A percentile compares a stretch with the other conserved stretches of the same genome.
Conservation (phyloP, 2,888 invertebrate species). For the Lucinisca nassula region DNA sequence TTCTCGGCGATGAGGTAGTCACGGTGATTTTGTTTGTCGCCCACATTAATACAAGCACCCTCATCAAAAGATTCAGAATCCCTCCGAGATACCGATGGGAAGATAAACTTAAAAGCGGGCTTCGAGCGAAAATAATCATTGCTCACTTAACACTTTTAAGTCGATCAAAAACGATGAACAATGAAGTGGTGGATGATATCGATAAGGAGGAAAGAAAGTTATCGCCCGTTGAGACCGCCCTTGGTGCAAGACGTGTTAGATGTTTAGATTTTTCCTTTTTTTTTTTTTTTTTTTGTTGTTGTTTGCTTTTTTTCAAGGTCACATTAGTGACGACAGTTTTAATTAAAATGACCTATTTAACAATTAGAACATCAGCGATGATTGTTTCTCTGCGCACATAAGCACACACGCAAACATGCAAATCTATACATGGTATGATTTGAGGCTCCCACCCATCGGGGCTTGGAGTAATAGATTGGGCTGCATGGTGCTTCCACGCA, state of each 20-base stretch:
- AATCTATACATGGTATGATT: too few relatives aligned
- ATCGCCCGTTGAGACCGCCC: not conserved
- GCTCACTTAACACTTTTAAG: not conserved
- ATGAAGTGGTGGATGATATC: not conserved
- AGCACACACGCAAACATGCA: too few relatives aligned
- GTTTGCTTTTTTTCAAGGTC: too few relatives aligned
- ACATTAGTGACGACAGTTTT: too few relatives aligned
- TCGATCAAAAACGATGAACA: not conserved
- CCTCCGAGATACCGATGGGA: not conserved
- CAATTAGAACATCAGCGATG: too few relatives aligned
- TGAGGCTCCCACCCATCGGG: too few relatives aligned
- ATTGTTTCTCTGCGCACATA: too few relatives aligned
- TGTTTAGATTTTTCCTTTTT: not conserved
- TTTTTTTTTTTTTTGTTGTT: too few relatives aligned
- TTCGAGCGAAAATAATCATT: not conserved
- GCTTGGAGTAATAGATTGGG: too few relatives aligned
- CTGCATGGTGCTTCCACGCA: too few relatives aligned
- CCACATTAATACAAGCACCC: conserved; percentile 6
- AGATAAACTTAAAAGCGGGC: not conserved
- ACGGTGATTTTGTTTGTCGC: not conserved
- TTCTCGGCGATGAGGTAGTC: too few relatives aligned
- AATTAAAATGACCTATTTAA: too few relatives aligned
- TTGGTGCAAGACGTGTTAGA: not conserved
- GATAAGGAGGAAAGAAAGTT: not conserved
- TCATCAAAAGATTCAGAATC: not conserved